Evolutionary conservation across 2,888 invertebrate genomes (phyloP), one percentile per base, ranked within the genome.

Genomic region (Bhutanitis thaidina): DNA sequence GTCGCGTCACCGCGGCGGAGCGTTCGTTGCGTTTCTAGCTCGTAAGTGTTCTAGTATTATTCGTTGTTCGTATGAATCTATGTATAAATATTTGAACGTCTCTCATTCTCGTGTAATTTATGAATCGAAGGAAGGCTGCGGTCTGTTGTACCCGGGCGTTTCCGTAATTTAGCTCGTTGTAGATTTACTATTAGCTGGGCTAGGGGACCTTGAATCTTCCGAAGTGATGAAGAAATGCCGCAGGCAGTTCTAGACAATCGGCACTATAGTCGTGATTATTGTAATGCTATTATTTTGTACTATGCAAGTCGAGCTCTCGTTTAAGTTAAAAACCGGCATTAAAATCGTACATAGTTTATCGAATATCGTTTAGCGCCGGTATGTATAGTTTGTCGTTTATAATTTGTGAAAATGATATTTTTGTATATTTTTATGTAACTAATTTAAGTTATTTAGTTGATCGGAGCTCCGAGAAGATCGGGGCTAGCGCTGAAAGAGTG

Each of bases 1-100:
- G 80, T 76, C 80, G 80, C 77, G 74, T 77, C 77, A 61, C 74
- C 81, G 82, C 78, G 78, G 74, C 80, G 75, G 72, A 71, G 71
- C 72, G 77, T 74, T 73, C 69, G 68, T 73, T 73, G 77, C 77
- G 82, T 80, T 77, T 70, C 60, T 88, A 86, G 85, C 59, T 71
- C 66, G 58, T 87, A 87, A 88, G 88, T 83, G 88, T 88, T 87
- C 86, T 88, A 89, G 88, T 89, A 89, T 89, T 89, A 89, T 82
- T 86, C 83, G 81, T 88, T 87, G 88, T 87, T 87, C 86, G 88
- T 88, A 88, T 84, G 85, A 86, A 86, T 87, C 85, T 87, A 88
- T 88, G 88, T 88, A 88, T 86, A 86, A 88, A 88, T 86, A 85
- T 88, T 88, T 87, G 86, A 85, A 85, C 80, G 86, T 87, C 82